These are phyloP conservation scores for Rhodeus uyekii DNA, from an alignment of 2,797 vertebrate species.

Conservation along the genomic window DNA sequence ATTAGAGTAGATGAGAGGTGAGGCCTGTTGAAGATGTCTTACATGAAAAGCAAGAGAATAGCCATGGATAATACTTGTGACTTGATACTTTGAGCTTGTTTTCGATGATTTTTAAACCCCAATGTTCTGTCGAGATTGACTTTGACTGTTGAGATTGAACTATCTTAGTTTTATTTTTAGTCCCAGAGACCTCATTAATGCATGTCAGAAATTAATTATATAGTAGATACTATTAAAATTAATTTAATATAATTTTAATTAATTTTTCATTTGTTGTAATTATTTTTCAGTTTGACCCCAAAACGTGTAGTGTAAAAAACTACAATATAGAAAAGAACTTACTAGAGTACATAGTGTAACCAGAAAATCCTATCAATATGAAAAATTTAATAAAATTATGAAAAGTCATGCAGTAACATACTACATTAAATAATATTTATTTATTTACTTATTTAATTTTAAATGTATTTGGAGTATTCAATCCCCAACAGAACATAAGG, in stretches of 20 bases:
- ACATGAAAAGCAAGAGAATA: constrained; percentile 45
- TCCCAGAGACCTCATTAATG: background rate
- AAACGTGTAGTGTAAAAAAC: background rate
- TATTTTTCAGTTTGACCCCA: background rate
- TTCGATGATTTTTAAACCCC: background rate
- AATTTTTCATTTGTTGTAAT: background rate
- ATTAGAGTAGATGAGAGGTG: constrained; percentile 56
- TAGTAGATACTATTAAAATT: background rate
- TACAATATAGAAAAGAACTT: background rate
- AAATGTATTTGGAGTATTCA: background rate
- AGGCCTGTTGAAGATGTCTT: constrained; percentile 47
- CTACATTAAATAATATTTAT: background rate
- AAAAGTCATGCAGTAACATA: background rate
- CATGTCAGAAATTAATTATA: background rate
- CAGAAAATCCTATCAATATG: background rate
- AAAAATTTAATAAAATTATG: background rate
- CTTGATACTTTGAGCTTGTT: constrained; percentile 15
- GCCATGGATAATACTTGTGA: constrained; percentile 1
- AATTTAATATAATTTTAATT: background rate
- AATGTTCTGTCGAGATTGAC: background rate
- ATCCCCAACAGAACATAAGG: background rate
- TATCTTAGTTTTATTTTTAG: no score
- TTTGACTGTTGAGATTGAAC: background rate
- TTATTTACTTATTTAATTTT: background rate
- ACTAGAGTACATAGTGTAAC: background rate